A percentile compares a stretch with the other conserved stretches of the same genome.
These are phyloP conservation scores for Corythoichthys intestinalis DNA, from an alignment of 2,113 vertebrate species.

Conservation along the genomic window DNA sequence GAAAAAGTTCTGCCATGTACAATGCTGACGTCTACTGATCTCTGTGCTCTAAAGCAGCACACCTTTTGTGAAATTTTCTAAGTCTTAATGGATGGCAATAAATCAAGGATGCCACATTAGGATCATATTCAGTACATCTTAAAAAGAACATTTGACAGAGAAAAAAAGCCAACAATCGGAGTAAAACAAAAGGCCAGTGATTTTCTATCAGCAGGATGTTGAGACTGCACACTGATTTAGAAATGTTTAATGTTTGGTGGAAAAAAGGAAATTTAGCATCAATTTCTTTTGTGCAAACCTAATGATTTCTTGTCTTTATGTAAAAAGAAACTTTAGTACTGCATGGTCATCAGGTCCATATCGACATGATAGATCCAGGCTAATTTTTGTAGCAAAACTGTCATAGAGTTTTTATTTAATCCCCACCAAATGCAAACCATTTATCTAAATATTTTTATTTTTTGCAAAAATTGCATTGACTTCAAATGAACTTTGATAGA, in stretches of 20 bases:
- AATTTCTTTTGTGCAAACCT: not conserved
- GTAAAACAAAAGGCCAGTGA: not conserved
- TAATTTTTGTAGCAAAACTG: not conserved
- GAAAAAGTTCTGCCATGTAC: constrained; percentile 11
- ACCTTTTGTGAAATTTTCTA: not conserved
- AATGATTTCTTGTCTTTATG: not conserved
- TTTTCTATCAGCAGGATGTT: not conserved
- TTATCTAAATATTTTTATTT: not conserved
- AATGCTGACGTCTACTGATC: constrained; percentile 6
- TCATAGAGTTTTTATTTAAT: not conserved
- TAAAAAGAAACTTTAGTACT: not conserved
- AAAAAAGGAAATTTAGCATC: not conserved
- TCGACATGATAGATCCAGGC: not conserved
- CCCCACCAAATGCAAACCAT: not conserved
- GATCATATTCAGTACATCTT: not conserved
- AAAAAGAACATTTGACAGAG: not conserved
- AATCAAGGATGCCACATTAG: constrained; percentile 5
- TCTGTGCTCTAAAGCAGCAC: not conserved
- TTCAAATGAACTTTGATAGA: not conserved
- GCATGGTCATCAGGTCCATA: not conserved
- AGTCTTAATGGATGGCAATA: not conserved
- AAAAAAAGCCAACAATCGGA: not conserved
- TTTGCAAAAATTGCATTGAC: not conserved
- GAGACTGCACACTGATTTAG: too few species aligned
- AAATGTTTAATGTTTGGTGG: too few species aligned